phyloP scores from a whole-genome alignment of 1,140 invertebrate genomes.

The Acarapis woodi region DNA sequence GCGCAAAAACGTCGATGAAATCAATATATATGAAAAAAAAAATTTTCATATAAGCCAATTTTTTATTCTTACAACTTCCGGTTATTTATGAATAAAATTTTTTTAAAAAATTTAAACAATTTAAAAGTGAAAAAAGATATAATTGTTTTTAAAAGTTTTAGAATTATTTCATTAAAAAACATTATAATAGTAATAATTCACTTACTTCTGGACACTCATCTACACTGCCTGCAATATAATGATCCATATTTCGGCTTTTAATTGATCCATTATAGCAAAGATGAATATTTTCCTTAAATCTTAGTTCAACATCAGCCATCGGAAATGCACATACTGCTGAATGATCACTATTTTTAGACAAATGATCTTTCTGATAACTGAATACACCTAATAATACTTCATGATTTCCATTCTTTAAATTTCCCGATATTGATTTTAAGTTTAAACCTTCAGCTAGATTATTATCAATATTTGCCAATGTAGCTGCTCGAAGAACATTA shows the following conservation, averaged over 20 bases:
- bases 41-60: too few relatives aligned
- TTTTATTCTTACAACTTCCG: too few relatives aligned
- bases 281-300: conserved; percentile 82
- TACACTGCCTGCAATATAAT: conserved; percentile 61
- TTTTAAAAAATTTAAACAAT: too few relatives aligned
- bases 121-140: conserved; percentile 2
- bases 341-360: conserved; percentile 34
- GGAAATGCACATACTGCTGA: conserved; percentile 38
- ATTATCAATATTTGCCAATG: conserved; percentile 42
- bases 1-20: too few relatives aligned
- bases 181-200: not conserved
- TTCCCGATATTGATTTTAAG: not conserved
- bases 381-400: conserved; percentile 49
- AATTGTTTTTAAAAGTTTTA: too few relatives aligned
- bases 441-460: conserved; percentile 44
- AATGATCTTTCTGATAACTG: conserved; percentile 45
- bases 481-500: conserved; percentile 68
- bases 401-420: too few relatives aligned
- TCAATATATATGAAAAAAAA: too few relatives aligned
- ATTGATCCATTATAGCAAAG: conserved; percentile 84
- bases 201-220: conserved; percentile 56
- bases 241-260: conserved; percentile 61
- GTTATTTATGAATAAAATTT: too few relatives aligned
- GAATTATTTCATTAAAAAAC: not conserved
- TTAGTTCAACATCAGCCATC: conserved; percentile 54